Conservation (phyloP, 2,113 vertebrate species). For the rat (Rattus norvegicus) region GRCr8 NC_086019.1:135096501-135097000, state of each 20-base stretch:
- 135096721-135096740: not conserved
- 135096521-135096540: too few species aligned
- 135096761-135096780: not conserved
- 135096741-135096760: not conserved
- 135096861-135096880: constrained; percentile 42
- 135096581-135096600: fast-evolving
- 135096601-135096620: fast-evolving
- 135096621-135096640: not conserved
- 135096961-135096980: constrained; percentile 74
- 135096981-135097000: constrained; percentile 62
- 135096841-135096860: not conserved
- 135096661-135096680: not conserved
- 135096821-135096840: not conserved
- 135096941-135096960: constrained; percentile 59
- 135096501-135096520: not conserved
- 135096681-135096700: not conserved
- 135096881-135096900: constrained; percentile 35
- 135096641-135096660: not conserved
- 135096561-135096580: not conserved
- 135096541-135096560: not conserved
- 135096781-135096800: not conserved
- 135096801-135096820: not conserved
- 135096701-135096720: not conserved
- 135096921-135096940: constrained; percentile 57
- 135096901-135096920: constrained; percentile 35